phyloP scores from a whole-genome alignment of 2,797 vertebrate species.

The Acanthis flammea region DNA sequence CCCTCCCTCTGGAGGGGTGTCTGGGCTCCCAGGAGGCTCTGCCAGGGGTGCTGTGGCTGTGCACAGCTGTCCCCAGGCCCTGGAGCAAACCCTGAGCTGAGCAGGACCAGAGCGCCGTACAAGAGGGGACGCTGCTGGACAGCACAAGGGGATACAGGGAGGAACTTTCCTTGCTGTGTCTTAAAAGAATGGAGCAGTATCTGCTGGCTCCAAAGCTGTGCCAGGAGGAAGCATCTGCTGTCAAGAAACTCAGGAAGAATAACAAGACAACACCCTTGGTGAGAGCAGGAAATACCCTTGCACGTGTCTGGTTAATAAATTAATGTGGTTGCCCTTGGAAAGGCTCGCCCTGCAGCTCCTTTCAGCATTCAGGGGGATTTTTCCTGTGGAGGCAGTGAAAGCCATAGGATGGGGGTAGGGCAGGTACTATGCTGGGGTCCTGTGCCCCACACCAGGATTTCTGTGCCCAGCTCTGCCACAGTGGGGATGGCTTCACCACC shows the following conservation, averaged over 20 bases:
- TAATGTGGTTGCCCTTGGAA: background rate
- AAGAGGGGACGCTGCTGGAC: background rate
- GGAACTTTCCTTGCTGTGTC: background rate
- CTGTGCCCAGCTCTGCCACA: fast-evolving
- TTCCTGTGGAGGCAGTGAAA: background rate
- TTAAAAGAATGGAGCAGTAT: background rate
- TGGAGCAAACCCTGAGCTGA: fast-evolving
- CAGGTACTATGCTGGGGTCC: fast-evolving
- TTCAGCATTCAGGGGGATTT: background rate
- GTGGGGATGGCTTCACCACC: fast-evolving
- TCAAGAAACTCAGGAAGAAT: background rate
- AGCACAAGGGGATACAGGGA: fast-evolving
- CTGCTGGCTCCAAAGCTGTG: background rate
- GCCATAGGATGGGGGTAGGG: fast-evolving
- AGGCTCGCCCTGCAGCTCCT: background rate
- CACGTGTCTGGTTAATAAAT: background rate
- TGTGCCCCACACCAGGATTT: background rate
- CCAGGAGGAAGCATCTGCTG: background rate
- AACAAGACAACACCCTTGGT: background rate
- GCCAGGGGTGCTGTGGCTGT: fast-evolving
- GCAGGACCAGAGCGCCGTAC: fast-evolving
- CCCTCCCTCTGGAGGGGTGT: background rate
- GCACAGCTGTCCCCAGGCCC: fast-evolving
- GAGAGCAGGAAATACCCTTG: background rate
- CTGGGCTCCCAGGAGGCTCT: background rate